These are phyloP conservation scores for Puffinus mauretanicus DNA, from an alignment of 2,113 vertebrate genomes.

Conservation along the genomic window DNA sequence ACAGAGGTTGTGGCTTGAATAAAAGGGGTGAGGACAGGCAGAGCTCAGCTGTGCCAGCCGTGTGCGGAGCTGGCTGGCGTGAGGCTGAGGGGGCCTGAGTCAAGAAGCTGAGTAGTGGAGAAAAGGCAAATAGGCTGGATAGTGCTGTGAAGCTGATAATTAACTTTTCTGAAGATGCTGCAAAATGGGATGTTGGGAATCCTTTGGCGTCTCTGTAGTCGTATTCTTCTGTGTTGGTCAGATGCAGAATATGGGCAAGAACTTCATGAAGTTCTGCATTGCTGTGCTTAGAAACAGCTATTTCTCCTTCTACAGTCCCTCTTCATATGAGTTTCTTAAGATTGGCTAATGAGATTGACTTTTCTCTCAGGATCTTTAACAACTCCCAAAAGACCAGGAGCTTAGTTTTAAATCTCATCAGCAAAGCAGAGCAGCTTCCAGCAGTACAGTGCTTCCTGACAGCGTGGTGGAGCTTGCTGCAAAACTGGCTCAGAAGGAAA, in stretches of 20 bases:
- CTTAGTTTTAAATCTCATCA: constrained; percentile 58
- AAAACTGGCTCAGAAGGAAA: not conserved
- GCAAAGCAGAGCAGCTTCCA: constrained; percentile 30
- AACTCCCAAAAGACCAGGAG: constrained; percentile 27
- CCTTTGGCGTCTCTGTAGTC: not conserved
- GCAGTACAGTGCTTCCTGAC: constrained; percentile 17
- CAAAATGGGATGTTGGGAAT: not conserved
- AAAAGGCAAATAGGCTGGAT: not conserved
- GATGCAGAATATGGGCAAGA: not conserved
- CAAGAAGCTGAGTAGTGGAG: not conserved
- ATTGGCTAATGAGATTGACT: constrained; percentile 55
- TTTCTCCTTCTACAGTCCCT: not conserved
- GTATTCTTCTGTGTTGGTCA: constrained; percentile 6
- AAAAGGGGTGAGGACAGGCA: not conserved
- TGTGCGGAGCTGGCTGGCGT: not conserved
- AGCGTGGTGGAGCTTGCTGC: not conserved
- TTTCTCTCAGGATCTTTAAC: constrained; percentile 59
- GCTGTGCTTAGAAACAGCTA: constrained; percentile 18
- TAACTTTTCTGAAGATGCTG: not conserved
- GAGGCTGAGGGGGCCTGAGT: not conserved
- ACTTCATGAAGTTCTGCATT: constrained; percentile 13
- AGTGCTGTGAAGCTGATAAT: not conserved
- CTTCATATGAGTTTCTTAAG: constrained; percentile 20
- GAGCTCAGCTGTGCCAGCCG: not conserved
- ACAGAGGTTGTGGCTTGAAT: not conserved